phyloP scores from a whole-genome alignment of 2,888 invertebrate genomes.

The Polymixis lichenea region DNA sequence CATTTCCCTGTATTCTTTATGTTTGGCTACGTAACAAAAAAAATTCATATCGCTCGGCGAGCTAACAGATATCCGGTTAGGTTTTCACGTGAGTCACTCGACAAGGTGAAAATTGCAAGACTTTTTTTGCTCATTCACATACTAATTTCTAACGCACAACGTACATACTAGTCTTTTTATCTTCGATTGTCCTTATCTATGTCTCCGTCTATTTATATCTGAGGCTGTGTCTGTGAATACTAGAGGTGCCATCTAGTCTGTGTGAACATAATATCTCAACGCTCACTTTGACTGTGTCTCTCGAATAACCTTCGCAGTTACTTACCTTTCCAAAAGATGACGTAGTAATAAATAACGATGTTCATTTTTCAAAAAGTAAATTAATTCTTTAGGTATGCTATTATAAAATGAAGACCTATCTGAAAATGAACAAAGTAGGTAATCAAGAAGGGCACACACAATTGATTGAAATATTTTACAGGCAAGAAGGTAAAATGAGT shows the following conservation, averaged over 20 bases:
- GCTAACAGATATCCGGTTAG: background rate
- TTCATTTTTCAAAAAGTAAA: background rate
- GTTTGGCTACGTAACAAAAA: background rate
- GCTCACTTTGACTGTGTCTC: background rate
- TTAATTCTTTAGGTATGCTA: background rate
- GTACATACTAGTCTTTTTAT: background rate
- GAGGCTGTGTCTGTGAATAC: background rate
- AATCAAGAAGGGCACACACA: background rate
- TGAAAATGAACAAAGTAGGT: background rate
- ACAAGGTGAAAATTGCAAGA: background rate
- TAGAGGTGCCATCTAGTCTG: conserved; percentile 49
- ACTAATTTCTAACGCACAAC: background rate
- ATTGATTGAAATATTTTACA: background rate
- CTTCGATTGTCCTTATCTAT: background rate
- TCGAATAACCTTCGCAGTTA: background rate
- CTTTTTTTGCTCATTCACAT: background rate
- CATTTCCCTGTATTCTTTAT: background rate
- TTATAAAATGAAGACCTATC: background rate
- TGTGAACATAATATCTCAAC: conserved; percentile 12
- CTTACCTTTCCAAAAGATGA: conserved; percentile 31
- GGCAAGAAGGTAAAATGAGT: no score
- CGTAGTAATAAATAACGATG: conserved; percentile 10
- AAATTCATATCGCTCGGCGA: background rate
- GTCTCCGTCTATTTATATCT: background rate
- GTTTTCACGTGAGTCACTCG: no score